phyloP scores from a whole-genome alignment of 2,888 invertebrate genomes.

The Torymus auratus region DNA sequence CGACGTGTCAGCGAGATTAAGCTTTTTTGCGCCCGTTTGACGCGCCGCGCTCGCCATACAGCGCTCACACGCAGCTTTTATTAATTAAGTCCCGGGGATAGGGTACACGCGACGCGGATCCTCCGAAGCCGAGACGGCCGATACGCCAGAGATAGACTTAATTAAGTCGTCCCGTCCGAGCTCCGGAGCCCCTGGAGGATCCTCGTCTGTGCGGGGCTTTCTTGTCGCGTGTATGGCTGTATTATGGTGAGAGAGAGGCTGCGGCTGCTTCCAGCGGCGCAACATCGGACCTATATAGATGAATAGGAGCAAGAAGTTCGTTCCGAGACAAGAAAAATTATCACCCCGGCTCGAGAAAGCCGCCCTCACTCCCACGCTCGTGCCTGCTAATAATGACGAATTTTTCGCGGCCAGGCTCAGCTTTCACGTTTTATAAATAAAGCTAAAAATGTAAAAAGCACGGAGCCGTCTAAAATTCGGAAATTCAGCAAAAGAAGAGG shows the following conservation, averaged over 20 bases:
- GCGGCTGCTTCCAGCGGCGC: background rate
- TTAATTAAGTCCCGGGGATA: constrained; percentile 40
- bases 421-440: background rate
- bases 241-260: background rate
- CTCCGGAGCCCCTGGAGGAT: constrained; percentile 33
- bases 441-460: background rate
- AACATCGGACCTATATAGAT: constrained; percentile 2
- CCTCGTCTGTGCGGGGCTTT: constrained; percentile 16
- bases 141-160: constrained; percentile 52
- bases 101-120: constrained; percentile 26
- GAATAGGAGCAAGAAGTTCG: constrained; percentile 14
- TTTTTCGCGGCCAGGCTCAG: background rate
- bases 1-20: constrained; percentile 3
- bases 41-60: too few species aligned
- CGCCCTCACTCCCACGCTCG: background rate
- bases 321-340: constrained; percentile 34
- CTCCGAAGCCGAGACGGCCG: constrained; percentile 32
- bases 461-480: background rate
- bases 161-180: constrained; percentile 49
- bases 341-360: background rate
- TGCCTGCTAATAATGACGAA: constrained; percentile 9
- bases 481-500: background rate
- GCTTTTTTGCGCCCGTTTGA: background rate
- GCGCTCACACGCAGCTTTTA: constrained; percentile 29
- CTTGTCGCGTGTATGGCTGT: background rate